These are phyloP conservation scores for Cerceris ruficornis DNA, from an alignment of 2,888 invertebrate species.

Conservation along the genomic window DNA sequence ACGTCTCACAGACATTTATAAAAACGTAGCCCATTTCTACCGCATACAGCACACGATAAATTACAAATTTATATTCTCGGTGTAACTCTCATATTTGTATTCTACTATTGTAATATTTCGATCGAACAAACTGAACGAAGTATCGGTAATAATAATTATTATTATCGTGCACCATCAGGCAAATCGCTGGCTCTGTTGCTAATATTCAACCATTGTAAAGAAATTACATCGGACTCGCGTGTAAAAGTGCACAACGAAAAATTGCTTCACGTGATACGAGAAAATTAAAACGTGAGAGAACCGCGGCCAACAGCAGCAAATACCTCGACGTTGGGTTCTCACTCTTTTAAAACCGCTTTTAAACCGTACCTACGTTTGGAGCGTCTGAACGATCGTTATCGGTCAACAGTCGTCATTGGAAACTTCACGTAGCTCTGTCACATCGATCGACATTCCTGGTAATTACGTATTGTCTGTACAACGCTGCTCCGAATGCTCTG, in stretches of 20 bases:
- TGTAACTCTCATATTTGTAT: too few species aligned
- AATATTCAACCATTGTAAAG: neutral
- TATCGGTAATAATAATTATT: too few species aligned
- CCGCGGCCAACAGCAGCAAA: slow-evolving; percentile 19
- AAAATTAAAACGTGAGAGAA: slow-evolving; percentile 12
- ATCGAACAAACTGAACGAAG: too few species aligned
- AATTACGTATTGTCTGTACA: slow-evolving; percentile 65
- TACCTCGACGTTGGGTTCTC: slow-evolving; percentile 17
- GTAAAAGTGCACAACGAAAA: slow-evolving; percentile 35
- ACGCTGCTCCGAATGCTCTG: slow-evolving; percentile 29
- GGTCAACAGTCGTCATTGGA: slow-evolving; percentile 64
- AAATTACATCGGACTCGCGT: slow-evolving; percentile 21
- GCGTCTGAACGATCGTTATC: slow-evolving; percentile 59
- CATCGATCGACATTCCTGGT: slow-evolving; percentile 64
- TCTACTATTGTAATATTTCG: too few species aligned
- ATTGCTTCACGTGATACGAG: slow-evolving; percentile 40
- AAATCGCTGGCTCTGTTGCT: neutral
- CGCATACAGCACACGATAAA: too few species aligned
- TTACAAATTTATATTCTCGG: too few species aligned
- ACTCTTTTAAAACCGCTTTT: slow-evolving; percentile 54
- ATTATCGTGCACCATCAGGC: too few species aligned
- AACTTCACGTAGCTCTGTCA: slow-evolving; percentile 52
- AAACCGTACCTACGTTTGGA: slow-evolving; percentile 35
- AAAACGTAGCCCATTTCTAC: too few species aligned
- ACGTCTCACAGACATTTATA: too few species aligned